Base-by-base conservation (phyloP, 1,140 invertebrate genomes). In the Oncopeltus fasciatus region DNA sequence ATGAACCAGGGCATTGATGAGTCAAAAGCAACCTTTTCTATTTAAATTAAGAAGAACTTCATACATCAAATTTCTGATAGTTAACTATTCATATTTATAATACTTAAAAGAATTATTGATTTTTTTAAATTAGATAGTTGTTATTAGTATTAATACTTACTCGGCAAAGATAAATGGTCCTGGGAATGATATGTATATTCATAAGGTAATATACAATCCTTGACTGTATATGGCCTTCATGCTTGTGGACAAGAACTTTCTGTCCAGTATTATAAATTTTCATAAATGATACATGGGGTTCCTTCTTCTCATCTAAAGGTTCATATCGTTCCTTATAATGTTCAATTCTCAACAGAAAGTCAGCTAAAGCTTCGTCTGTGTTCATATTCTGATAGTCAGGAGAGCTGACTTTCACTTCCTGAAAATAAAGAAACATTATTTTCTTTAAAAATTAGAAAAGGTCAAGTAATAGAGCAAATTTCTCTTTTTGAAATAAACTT, bases 151-250 rank as follows among this genome's bases (percentile, higher is more conserved):
- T 5, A 38, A 38, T 57, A 11, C 56, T 57, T 57, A 57, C 56
- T 16, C 56, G 18, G n/a, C 28, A 33, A 9, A 57, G 18, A 24
- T 57, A 57, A 20, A 57, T 57, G 4, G 56, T 57, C 65, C 96
- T 81, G 5, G 95, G 95, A 53, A 93, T 86, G 61, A 99, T 95
- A 74, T 99, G 95, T 72, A 98, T 99, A 73, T 99, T 99, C 97
- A 99, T 99, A n/a, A 99, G 77, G 74, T 98, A 99, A 74, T 99
- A 99, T 2, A 98, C 95, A 69, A 99, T 97, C 63, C 96, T 80
- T 64, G 92, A 94, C 73, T 99, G 94, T 70, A 99, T 92, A 72
- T 99, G 96, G 2, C 96, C 92, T 74, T 95, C 91, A 71, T 94
- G 91, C 70, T 94, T 93, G 71, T 94, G 91, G 0, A 95, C 91